Percentiles rank a stretch among this genome's conserved stretches.
These are phyloP conservation scores for Halcyon smyrnensis DNA, from an alignment of 2,797 vertebrate species.

Conservation along the genomic window DNA sequence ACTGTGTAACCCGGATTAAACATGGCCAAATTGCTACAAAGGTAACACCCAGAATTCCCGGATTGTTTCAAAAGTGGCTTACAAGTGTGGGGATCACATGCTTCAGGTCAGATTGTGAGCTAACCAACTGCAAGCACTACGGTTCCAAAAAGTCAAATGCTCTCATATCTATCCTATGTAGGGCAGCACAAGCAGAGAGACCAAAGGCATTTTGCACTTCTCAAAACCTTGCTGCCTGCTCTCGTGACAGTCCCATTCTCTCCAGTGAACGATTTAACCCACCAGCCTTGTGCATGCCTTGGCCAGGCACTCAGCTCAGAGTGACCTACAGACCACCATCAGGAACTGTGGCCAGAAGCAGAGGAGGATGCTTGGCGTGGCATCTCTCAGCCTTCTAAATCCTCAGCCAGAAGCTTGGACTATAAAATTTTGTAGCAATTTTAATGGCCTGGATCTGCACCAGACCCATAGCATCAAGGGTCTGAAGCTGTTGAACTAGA, in stretches of 20 bases:
- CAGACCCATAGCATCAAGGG: no score
- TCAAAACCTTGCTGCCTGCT: background rate
- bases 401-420: background rate
- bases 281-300: fast-evolving
- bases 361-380: fast-evolving
- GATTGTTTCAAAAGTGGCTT: background rate
- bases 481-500: background rate
- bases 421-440: background rate
- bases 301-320: background rate
- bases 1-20: background rate
- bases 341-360: background rate
- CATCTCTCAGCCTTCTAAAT: background rate
- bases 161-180: fast-evolving
- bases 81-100: background rate
- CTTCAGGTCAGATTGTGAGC: fast-evolving
- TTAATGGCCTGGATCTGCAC: background rate
- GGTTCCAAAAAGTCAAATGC: background rate
- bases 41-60: background rate
- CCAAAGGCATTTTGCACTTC: background rate
- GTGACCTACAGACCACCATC: background rate
- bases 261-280: background rate
- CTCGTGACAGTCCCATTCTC: fast-evolving
- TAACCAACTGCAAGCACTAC: background rate
- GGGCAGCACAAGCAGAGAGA: fast-evolving
- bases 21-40: fast-evolving